These are phyloP conservation scores for Tupaia tana DNA, from an alignment of 2,113 vertebrate species.

Conservation along the genomic window DNA sequence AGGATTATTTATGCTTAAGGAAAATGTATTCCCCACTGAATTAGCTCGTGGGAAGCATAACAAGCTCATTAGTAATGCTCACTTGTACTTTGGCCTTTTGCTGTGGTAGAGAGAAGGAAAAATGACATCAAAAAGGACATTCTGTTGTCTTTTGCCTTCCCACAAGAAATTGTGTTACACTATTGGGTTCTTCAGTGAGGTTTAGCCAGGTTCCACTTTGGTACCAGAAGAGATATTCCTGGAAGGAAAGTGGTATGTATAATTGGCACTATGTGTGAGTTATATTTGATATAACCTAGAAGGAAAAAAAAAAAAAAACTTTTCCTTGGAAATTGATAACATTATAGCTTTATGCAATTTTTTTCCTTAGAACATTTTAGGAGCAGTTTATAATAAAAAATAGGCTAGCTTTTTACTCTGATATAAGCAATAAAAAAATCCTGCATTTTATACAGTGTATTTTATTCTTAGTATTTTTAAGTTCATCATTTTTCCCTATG, in stretches of 20 bases:
- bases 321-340: conserved; percentile 32
- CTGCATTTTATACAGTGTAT: background rate
- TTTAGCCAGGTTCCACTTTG: conserved; percentile 35
- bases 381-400: conserved; percentile 15
- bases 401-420: background rate
- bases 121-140: conserved; percentile 76
- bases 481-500: background rate
- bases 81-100: conserved; percentile 84
- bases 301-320: background rate
- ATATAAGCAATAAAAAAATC: background rate
- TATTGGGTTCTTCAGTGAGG: background rate
- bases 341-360: background rate
- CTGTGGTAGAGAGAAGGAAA: conserved; percentile 75
- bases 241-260: conserved; percentile 6
- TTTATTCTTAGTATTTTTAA: conserved; percentile 34
- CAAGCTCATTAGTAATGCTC: conserved; percentile 85
- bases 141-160: conserved; percentile 16
- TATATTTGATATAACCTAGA: background rate
- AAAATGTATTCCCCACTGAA: conserved; percentile 84
- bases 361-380: conserved; percentile 42
- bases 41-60: conserved; percentile 87
- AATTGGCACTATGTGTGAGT: background rate
- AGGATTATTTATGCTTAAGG: conserved; percentile 88
- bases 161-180: conserved; percentile 60
- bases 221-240: conserved; percentile 24